Evolutionary conservation across 2,113 vertebrate species (phyloP).

Genomic region (Hiodon alosoides): DNA sequence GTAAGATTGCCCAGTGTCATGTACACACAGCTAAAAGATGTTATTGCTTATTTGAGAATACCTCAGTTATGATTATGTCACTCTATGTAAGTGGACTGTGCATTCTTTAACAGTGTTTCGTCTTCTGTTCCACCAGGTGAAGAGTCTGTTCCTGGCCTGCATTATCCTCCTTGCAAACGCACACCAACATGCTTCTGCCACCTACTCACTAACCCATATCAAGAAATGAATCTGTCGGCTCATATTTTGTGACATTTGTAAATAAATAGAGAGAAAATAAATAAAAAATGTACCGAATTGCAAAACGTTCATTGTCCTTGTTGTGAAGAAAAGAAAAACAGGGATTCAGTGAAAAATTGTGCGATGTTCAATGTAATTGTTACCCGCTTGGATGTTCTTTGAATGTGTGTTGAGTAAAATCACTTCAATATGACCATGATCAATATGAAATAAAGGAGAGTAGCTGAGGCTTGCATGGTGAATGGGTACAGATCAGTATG

Average conservation of each 20-base stretch:
- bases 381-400: neutral
- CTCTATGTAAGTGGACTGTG: neutral
- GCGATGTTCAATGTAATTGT: no score
- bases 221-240: no score
- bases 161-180: neutral
- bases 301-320: neutral
- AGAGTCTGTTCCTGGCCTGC: neutral
- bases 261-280: neutral
- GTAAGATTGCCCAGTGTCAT: neutral
- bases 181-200: no score
- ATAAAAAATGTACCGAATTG: neutral
- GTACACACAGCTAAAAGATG: neutral
- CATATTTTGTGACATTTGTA: neutral
- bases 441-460: neutral
- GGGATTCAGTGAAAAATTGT: neutral
- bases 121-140: neutral
- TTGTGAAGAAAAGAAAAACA: neutral
- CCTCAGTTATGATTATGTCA: neutral
- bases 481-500: neutral
- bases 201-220: no score
- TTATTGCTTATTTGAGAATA: neutral
- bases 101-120: neutral
- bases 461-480: neutral
- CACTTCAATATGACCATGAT: constrained; percentile 4
- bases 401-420: neutral